Percentiles rank a stretch among this genome's conserved stretches.
phyloP scores from a whole-genome alignment of 2,888 invertebrate genomes.

The Mythimna vitellina region DNA sequence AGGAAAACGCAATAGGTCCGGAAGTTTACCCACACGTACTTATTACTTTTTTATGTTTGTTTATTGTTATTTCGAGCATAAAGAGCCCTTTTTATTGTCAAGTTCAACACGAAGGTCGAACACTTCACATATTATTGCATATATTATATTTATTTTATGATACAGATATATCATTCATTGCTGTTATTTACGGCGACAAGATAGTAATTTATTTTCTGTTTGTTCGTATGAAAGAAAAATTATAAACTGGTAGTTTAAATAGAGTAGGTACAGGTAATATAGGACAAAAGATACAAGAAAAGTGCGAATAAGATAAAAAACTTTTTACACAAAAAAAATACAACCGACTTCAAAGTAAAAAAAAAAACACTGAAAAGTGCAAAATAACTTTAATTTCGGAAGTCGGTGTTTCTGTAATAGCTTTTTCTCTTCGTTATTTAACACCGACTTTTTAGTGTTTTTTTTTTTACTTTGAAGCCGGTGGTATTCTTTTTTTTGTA shows the following conservation, averaged over 20 bases:
- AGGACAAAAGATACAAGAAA: neutral
- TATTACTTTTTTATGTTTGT: slow-evolving; percentile 41
- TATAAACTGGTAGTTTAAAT: neutral
- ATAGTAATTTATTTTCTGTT: slow-evolving; percentile 28
- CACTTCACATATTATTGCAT: slow-evolving; percentile 44
- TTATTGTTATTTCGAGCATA: slow-evolving; percentile 37
- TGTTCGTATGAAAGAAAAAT: neutral
- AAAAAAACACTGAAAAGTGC: too few relatives aligned
- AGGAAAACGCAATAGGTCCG: slow-evolving; percentile 47
- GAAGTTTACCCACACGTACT: slow-evolving; percentile 40
- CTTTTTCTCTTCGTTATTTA: too few relatives aligned
- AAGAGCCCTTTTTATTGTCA: slow-evolving; percentile 45
- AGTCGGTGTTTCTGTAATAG: too few relatives aligned
- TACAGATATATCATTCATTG: slow-evolving; percentile 21
- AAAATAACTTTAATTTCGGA: too few relatives aligned
- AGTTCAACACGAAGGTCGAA: slow-evolving; percentile 51
- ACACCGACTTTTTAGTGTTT: too few relatives aligned
- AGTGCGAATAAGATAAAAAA: too few relatives aligned
- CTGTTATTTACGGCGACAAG: slow-evolving; percentile 25
- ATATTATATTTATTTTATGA: slow-evolving; percentile 36
- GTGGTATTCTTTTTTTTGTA: too few relatives aligned
- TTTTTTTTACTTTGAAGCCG: too few relatives aligned
- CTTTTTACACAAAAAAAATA: too few relatives aligned
- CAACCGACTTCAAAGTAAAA: too few relatives aligned
- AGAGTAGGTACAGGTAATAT: neutral